These are phyloP conservation scores for Onchidella celtica DNA, from an alignment of 2,888 invertebrate species.

Conservation along the genomic window DNA sequence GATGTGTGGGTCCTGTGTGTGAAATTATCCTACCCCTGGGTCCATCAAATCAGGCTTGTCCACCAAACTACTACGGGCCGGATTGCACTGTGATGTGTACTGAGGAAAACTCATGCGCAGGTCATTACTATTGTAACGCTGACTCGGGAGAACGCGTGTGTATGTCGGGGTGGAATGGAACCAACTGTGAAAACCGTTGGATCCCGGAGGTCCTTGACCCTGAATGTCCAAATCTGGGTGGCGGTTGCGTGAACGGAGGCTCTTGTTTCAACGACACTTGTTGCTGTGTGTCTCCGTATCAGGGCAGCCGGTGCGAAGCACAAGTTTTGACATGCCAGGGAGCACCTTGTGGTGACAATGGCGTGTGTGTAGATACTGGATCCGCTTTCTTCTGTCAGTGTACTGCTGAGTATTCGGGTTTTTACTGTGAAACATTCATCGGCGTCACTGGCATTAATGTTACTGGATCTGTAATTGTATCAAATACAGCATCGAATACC, in stretches of 20 bases:
- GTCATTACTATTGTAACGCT: conserved; percentile 55
- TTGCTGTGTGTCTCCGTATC: conserved; percentile 55
- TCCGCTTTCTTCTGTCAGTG: conserved; percentile 59
- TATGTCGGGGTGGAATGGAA: conserved; percentile 53
- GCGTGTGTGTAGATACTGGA: conserved; percentile 56
- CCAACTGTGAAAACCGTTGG: conserved; percentile 35
- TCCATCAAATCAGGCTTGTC: conserved; percentile 43
- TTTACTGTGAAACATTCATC: conserved; percentile 55
- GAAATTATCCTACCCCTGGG: conserved; percentile 47
- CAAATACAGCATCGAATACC: background rate
- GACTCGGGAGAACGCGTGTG: conserved; percentile 46
- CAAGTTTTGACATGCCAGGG: conserved; percentile 54
- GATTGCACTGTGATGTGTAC: conserved; percentile 50
- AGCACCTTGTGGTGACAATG: conserved; percentile 57
- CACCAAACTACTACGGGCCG: conserved; percentile 43
- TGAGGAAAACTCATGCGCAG: conserved; percentile 49
- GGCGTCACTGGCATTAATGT: conserved; percentile 13
- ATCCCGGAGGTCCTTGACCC: conserved; percentile 48
- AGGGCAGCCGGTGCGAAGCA: conserved; percentile 55
- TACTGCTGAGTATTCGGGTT: conserved; percentile 55
- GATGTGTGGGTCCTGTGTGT: conserved; percentile 57
- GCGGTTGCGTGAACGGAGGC: conserved; percentile 54
- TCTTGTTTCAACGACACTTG: conserved; percentile 56
- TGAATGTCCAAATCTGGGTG: conserved; percentile 50
- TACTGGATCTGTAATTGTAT: background rate